Evolutionary conservation across 92 coral and sea anemone species (phyloP).

Genomic region (Ricordea florida): DNA sequence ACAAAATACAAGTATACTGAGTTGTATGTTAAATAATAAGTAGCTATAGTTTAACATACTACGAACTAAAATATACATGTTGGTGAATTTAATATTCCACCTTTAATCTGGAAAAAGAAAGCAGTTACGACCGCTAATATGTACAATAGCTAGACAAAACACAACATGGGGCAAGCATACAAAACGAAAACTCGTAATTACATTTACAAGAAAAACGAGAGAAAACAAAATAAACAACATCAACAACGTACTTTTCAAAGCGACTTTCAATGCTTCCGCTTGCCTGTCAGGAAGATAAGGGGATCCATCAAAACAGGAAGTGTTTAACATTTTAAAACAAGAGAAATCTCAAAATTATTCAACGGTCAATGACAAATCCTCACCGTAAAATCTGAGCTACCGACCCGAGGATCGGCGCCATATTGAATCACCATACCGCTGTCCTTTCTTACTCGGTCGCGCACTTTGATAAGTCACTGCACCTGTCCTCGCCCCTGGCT

Average conservation of each 20-base stretch:
- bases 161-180: no score
- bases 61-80: no score
- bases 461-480: constrained; percentile 8
- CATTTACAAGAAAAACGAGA: no score
- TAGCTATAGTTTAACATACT: no score
- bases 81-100: no score
- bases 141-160: no score
- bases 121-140: no score
- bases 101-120: no score
- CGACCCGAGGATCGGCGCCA: constrained; percentile 96
- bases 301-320: background rate
- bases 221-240: background rate
- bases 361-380: constrained; percentile 10
- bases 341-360: background rate
- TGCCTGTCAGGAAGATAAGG: constrained; percentile 51
- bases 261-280: constrained; percentile 87
- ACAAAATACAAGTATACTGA: no score
- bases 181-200: no score
- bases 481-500: constrained; percentile 9
- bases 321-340: background rate
- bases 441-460: constrained; percentile 23
- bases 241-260: constrained; percentile 85
- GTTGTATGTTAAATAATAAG: no score
- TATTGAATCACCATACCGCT: constrained; percentile 79
- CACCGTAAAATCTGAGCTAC: constrained; percentile 96